Percentiles rank a stretch among this genome's conserved stretches.
Conservation (phyloP, 2,888 invertebrate genomes). For the Byasa hedistus region DNA sequence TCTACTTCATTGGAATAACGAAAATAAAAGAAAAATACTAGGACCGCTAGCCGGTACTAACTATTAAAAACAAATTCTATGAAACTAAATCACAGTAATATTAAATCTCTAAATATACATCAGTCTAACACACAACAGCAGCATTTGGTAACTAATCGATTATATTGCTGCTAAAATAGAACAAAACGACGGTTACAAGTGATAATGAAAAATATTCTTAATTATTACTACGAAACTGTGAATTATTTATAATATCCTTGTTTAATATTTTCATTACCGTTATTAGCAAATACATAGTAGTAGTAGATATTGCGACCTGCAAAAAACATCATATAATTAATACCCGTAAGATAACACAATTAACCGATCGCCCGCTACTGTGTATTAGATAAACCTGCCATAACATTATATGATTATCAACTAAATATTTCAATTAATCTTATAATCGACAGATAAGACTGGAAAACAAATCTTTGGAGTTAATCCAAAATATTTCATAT, state of each 20-base stretch:
- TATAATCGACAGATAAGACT: slow-evolving; percentile 32
- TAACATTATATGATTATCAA: slow-evolving; percentile 24
- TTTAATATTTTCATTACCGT: slow-evolving; percentile 51
- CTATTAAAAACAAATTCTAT: slow-evolving; percentile 57
- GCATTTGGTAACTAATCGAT: slow-evolving; percentile 56
- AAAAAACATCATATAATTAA: slow-evolving; percentile 55
- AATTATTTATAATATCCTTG: slow-evolving; percentile 45
- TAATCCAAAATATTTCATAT: slow-evolving; percentile 22
- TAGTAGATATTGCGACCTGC: slow-evolving; percentile 51
- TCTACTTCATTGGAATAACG: slow-evolving; percentile 55
- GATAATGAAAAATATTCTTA: slow-evolving; percentile 55
- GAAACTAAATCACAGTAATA: slow-evolving; percentile 60
- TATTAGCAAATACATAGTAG: slow-evolving; percentile 48
- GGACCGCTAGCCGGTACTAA: slow-evolving; percentile 68
- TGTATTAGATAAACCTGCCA: slow-evolving; percentile 24
- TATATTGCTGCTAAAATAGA: slow-evolving; percentile 49
- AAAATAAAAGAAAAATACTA: slow-evolving; percentile 59
- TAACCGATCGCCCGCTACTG: slow-evolving; percentile 15
- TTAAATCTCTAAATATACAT: slow-evolving; percentile 54
- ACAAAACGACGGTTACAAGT: slow-evolving; percentile 44
- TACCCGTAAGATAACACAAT: slow-evolving; percentile 33
- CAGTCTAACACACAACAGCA: slow-evolving; percentile 64
- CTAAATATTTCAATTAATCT: slow-evolving; percentile 28
- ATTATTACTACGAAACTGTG: slow-evolving; percentile 49
- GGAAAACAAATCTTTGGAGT: slow-evolving; percentile 31